Evolutionary conservation across 1,140 invertebrate species (phyloP).

Genomic region (Latrodectus geometricus): DNA sequence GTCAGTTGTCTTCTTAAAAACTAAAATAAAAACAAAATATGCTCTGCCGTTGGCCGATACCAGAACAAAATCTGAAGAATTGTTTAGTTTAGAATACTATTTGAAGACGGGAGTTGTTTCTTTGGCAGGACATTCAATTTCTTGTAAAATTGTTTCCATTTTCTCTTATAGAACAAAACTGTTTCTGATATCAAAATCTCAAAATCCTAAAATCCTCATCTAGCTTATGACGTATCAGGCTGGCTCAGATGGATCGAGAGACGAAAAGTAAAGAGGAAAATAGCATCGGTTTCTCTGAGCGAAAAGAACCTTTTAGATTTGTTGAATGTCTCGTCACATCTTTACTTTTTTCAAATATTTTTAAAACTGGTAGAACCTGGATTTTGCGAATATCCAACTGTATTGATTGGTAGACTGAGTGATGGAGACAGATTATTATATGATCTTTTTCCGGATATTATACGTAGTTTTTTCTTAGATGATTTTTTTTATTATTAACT

Average conservation of each 20-base stretch:
- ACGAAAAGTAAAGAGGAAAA: not conserved
- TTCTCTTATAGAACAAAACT: not conserved
- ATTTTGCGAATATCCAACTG: not conserved
- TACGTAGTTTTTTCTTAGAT: too few relatives aligned
- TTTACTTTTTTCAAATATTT: not conserved
- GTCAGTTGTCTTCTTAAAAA: too few relatives aligned
- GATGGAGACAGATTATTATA: not conserved
- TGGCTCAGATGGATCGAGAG: not conserved
- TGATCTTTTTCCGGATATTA: not conserved
- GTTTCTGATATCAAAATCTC: not conserved
- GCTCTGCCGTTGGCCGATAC: too few relatives aligned
- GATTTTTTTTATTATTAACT: too few relatives aligned
- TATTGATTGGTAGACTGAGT: not conserved
- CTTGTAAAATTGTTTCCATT: conserved; percentile 3
- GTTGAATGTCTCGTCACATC: not conserved
- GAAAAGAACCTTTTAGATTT: conserved; percentile 10
- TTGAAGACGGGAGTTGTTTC: not conserved
- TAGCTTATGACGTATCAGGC: conserved; percentile 12
- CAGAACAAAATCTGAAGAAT: not conserved
- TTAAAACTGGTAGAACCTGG: not conserved
- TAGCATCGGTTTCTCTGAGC: not conserved
- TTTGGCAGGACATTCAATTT: not conserved
- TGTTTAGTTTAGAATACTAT: not conserved
- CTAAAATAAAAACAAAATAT: too few relatives aligned
- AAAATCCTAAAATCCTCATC: conserved; percentile 20